Base-by-base conservation (phyloP, 2,797 vertebrate genomes). In the Ctenosaura bakeri region DNA sequence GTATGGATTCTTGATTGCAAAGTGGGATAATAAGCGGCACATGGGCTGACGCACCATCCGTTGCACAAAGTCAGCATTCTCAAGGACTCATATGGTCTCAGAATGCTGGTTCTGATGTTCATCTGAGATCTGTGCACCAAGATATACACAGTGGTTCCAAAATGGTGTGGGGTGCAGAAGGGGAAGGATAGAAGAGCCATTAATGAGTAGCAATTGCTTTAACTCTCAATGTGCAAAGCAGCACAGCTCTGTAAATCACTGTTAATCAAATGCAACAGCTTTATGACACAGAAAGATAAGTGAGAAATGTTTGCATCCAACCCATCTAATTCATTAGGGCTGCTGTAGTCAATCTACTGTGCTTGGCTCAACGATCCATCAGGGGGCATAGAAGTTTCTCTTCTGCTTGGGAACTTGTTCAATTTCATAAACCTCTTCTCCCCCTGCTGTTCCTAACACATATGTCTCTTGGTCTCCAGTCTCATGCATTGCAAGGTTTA, bases 231-330 rank as follows among this genome's bases (percentile, higher is more conserved):
- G 86, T 90, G 78, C 18, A 83, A 80, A 73, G 94, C 94, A 90
- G 92, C 93, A 83, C 92, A 92, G 89, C 92, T 92, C 92, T 92
- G 94, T 94, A 92, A 96, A 95, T 94, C 94, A 95, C 92, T 92
- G 35, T 81, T 91, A 92, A 95, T 95, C 95, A 94, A 94, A 90
- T 93, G 93, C 90, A 93, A 80, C 91, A 92, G 91, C 92, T 90
- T 92, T 76, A 85, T 86, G 93, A 91, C 92, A 93, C 85, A 6
- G 90, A 91, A 90, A 93, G 92, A 94, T 90, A 91, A 93, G 92
- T 91, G 92, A 95, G 80, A 89, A 94, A 79, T 85, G 82, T 87
- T 89, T 85, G 83, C 64, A 20, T 32, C 64, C 29, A 69, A 52
- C 92, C 94, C 94, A 59, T 90, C 54, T 88, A 90, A 89, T 92